Evolutionary conservation across 2,888 invertebrate genomes (phyloP), one percentile per base, ranked within the genome.

Genomic region (Troglohyphantes excavatus): DNA sequence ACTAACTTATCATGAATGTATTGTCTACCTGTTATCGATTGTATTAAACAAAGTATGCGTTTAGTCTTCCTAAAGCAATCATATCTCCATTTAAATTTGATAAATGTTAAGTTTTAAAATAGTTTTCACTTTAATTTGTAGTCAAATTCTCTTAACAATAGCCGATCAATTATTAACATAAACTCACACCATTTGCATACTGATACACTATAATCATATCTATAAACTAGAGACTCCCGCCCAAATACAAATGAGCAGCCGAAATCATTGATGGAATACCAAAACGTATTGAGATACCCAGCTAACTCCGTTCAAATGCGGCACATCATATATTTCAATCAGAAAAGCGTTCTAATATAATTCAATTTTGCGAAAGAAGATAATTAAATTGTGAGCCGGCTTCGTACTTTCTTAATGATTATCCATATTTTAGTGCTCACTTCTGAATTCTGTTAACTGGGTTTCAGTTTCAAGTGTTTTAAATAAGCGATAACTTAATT

Each of bases 321-420:
- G 43, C 70, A 61, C 59, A 68, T 78, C 78, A 79, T 27, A 61
- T 70, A 27, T 63, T 39, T 23, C 33, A 86, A 43, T 78, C 61
- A 17, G 29, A 21, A 65, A 73, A 61, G 27, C 33, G 21, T 19
- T 33, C 39, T 76, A 23, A 76, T 78, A 27, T 89, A 83, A 89
- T 89, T 89, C 82, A 75, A 89, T 89, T 89, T 82, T 82, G 75
- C 68, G 82, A 81, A 85, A 76, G 82, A 76, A 89, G 68, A 70
- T 89, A 82, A 88, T 88, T 88, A 68, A 75, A 88, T 88, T 88
- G 73, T 26, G 39, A 76, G 59, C 46, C 21, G 53, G 19, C 21
- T 53, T 43, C 68, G 70, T 76, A 75, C 82, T 88, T 88, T 82
- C 88, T 82, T 70, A 82, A 82, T 88, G 82, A 76, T 88, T 82